phyloP scores from a whole-genome alignment of 2,797 vertebrate species.

The Podarcis lilfordi region DNA sequence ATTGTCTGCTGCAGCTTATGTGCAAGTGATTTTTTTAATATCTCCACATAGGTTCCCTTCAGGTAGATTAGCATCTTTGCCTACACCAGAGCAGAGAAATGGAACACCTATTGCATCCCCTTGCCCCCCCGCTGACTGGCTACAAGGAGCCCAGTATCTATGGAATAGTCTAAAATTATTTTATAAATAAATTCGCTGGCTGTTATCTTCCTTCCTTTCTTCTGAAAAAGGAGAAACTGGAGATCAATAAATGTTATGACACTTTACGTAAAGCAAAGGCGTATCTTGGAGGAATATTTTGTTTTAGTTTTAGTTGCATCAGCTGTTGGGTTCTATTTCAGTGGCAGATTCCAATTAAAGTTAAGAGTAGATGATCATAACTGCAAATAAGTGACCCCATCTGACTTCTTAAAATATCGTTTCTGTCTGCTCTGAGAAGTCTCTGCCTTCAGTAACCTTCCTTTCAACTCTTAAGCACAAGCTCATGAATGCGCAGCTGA shows the following conservation, averaged over 20 bases:
- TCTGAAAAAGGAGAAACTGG: not conserved
- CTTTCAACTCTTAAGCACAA: constrained; percentile 11
- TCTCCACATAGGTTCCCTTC: not conserved
- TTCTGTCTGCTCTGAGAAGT: constrained; percentile 60
- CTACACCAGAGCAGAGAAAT: not conserved
- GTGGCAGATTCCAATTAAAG: constrained; percentile 75
- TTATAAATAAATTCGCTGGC: not conserved
- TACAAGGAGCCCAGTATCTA: not conserved
- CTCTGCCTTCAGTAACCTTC: constrained; percentile 16
- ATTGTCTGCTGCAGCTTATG: not conserved
- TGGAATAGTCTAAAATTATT: not conserved
- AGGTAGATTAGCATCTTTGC: not conserved
- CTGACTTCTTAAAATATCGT: constrained; percentile 63
- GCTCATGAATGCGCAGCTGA: constrained; percentile 33
- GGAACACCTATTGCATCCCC: not conserved
- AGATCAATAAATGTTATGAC: not conserved
- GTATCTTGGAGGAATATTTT: constrained; percentile 37
- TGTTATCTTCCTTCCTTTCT: not conserved
- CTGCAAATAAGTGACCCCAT: constrained; percentile 74
- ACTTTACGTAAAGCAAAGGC: constrained; percentile 18
- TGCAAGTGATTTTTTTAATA: not conserved
- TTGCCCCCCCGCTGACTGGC: not conserved
- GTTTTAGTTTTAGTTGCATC: constrained; percentile 71
- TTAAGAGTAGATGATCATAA: constrained; percentile 67
- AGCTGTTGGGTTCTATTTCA: constrained; percentile 78